phyloP scores from a whole-genome alignment of 37 sponge, comb jelly and placozoan genomes.

The Bolinopsis microptera region DNA sequence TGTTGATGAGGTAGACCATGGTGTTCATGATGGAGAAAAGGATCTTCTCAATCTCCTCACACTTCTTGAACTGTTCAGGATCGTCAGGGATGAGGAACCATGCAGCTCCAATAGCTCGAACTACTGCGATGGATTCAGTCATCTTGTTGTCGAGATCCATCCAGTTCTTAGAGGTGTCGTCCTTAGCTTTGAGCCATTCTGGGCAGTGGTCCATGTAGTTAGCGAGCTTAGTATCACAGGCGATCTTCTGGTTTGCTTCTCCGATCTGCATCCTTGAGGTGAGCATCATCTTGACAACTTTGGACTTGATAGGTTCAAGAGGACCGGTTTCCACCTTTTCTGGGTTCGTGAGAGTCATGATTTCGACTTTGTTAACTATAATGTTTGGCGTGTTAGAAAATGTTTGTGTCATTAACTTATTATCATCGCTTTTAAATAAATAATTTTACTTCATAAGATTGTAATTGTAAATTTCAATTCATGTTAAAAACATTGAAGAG shows the following conservation, averaged over 20 bases:
- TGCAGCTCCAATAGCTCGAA: neutral
- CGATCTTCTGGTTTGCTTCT: neutral
- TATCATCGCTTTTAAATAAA: no score
- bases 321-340: neutral
- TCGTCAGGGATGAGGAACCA: conserved; percentile 38
- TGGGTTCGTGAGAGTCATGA: neutral
- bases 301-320: conserved; percentile 28
- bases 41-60: conserved; percentile 41
- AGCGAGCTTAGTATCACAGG: neutral
- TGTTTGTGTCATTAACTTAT: no score
- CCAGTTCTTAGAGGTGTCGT: neutral
- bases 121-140: neutral
- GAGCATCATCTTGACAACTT: conserved; percentile 9
- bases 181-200: conserved; percentile 26
- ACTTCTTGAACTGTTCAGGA: conserved; percentile 16
- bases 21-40: conserved; percentile 21
- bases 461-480: no score
- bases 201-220: conserved; percentile 44
- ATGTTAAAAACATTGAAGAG: no score
- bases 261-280: neutral
- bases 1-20: conserved; percentile 62
- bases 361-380: neutral
- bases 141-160: conserved; percentile 57
- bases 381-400: neutral
- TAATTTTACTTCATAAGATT: no score